These are phyloP conservation scores for Mechanitis messenoides DNA, from an alignment of 2,888 invertebrate species.

Conservation along the genomic window DNA sequence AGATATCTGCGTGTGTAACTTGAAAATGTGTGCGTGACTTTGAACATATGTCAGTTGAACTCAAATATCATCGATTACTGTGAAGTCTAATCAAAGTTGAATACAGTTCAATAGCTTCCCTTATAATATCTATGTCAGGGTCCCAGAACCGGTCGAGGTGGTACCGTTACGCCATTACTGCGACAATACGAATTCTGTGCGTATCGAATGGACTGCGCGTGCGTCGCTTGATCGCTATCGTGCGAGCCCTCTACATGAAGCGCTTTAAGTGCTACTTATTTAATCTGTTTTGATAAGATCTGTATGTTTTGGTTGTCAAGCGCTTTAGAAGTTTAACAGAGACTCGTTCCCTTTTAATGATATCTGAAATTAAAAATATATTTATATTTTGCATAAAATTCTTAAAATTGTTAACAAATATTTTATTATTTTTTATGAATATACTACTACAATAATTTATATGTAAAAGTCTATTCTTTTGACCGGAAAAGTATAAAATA, in stretches of 20 bases:
- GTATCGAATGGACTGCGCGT: constrained; percentile 49
- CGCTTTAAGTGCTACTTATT: constrained; percentile 7
- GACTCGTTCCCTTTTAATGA: too few relatives aligned
- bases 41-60: too few relatives aligned
- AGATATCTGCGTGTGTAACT: too few relatives aligned
- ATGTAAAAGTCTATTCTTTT: too few relatives aligned
- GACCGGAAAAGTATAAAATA: too few relatives aligned
- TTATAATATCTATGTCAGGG: constrained; percentile 34
- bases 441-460: too few relatives aligned
- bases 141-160: constrained; percentile 27
- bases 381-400: too few relatives aligned
- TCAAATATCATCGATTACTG: not conserved
- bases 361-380: too few relatives aligned
- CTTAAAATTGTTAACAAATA: too few relatives aligned
- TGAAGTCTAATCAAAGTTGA: constrained; percentile 10
- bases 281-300: constrained; percentile 1
- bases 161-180: constrained; percentile 47
- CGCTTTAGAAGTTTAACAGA: not conserved
- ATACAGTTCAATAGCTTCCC: constrained; percentile 35
- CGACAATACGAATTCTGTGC: constrained; percentile 48
- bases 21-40: too few relatives aligned
- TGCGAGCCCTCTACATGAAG: constrained; percentile 20
- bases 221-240: constrained; percentile 41
- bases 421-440: too few relatives aligned
- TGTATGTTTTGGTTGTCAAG: not conserved